Percentiles rank a stretch among this genome's conserved stretches.
Evolutionary conservation across 2,888 invertebrate species (phyloP).

Genomic region (Atherix ibis): DNA sequence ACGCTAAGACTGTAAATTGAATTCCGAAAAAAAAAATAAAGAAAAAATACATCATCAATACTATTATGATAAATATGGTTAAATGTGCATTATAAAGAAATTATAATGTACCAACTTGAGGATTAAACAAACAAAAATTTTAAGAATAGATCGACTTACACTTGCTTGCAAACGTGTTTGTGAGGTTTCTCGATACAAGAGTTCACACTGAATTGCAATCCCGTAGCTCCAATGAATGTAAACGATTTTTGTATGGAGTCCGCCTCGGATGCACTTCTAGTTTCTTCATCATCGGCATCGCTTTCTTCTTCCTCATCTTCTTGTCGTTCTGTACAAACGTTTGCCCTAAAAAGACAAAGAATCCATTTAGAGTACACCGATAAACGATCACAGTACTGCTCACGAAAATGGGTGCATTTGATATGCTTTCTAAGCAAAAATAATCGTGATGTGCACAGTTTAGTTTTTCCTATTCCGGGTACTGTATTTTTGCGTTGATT

Average conservation of each 20-base stretch:
- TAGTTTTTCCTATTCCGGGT: too few species aligned
- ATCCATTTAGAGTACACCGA: too few species aligned
- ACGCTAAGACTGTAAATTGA: conserved; percentile 37
- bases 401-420: too few species aligned
- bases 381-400: too few species aligned
- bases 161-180: conserved; percentile 30
- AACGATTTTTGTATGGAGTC: conserved; percentile 18
- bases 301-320: conserved; percentile 26
- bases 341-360: conserved; percentile 34
- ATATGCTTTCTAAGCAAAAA: neutral
- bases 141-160: too few species aligned
- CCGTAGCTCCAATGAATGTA: too few species aligned
- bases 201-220: conserved; percentile 29
- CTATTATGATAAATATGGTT: too few species aligned
- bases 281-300: conserved; percentile 14
- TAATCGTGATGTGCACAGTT: too few species aligned
- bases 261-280: conserved; percentile 15
- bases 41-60: too few species aligned
- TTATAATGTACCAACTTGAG: conserved; percentile 2
- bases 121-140: too few species aligned
- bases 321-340: conserved; percentile 46
- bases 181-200: conserved; percentile 31
- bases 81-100: neutral
- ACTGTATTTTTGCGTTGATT: too few species aligned
- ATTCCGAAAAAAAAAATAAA: too few species aligned